Evolutionary conservation across 2,797 vertebrate genomes (phyloP).

Genomic region (Sphaeramia orbicularis): DNA sequence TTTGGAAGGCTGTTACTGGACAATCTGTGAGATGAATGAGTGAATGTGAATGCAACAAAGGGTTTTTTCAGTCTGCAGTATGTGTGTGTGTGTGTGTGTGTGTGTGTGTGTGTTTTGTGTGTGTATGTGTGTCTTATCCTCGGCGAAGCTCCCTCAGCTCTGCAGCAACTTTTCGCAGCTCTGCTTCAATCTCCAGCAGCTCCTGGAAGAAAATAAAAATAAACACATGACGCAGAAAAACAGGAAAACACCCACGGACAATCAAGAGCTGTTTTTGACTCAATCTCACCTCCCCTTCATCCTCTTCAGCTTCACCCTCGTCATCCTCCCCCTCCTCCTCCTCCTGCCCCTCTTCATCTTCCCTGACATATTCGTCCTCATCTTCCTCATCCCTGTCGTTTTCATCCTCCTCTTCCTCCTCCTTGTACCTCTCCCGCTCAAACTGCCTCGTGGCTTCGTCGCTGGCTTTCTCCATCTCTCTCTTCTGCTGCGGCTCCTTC

Average conservation of each 20-base stretch:
- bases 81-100: constrained; percentile 32
- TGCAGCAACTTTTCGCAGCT: constrained; percentile 85
- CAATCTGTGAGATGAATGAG: constrained; percentile 43
- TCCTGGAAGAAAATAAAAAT: constrained; percentile 60
- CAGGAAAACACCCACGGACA: neutral
- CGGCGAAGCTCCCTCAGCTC: constrained; percentile 83
- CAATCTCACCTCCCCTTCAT: constrained; percentile 77
- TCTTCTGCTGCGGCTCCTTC: constrained; percentile 81
- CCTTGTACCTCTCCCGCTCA: constrained; percentile 78
- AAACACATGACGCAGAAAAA: constrained; percentile 5
- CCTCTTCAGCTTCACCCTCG: constrained; percentile 60
- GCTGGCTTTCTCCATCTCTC: constrained; percentile 88
- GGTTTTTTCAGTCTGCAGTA: constrained; percentile 35
- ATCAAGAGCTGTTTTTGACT: neutral
- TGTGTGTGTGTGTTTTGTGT: constrained; percentile 34
- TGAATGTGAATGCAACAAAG: constrained; percentile 47
- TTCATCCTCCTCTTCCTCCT: constrained; percentile 57
- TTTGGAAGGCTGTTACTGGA: constrained; percentile 47
- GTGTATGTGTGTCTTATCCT: constrained; percentile 72
- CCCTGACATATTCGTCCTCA: constrained; percentile 66
- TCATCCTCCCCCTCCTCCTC: constrained; percentile 52
- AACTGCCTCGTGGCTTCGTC: constrained; percentile 89
- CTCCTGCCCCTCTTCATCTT: constrained; percentile 72
- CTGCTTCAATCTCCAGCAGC: constrained; percentile 85
- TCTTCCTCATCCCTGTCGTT: constrained; percentile 49